A percentile compares a stretch with the other conserved stretches of the same genome.
Evolutionary conservation across 2,113 vertebrate genomes (phyloP).

Genomic region (Felis chaus): DNA sequence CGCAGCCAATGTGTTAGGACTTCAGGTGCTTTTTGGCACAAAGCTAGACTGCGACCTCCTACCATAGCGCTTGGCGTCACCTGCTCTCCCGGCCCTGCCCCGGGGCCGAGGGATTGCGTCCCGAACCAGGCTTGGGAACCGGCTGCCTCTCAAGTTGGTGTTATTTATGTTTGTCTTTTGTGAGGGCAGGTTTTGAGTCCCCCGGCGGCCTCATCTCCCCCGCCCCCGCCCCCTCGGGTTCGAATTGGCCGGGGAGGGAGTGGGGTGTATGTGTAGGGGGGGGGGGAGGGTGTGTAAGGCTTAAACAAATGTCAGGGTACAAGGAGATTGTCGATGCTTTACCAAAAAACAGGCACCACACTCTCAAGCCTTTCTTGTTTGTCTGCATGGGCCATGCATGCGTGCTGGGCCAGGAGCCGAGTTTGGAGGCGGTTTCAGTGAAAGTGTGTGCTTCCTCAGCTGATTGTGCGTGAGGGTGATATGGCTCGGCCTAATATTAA

Average conservation of each 20-base stretch:
- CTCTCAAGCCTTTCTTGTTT: constrained; percentile 65
- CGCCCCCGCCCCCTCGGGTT: constrained; percentile 63
- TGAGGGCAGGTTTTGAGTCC: constrained; percentile 76
- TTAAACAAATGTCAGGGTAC: constrained; percentile 30
- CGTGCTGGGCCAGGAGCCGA: constrained; percentile 66
- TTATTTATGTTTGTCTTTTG: constrained; percentile 80
- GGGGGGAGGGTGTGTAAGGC: constrained; percentile 42
- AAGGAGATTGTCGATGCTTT: constrained; percentile 35
- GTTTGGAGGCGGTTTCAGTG: constrained; percentile 54
- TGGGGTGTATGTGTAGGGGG: not conserved
- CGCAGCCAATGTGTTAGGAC: constrained; percentile 70
- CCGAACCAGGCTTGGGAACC: constrained; percentile 69
- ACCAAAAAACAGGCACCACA: constrained; percentile 43
- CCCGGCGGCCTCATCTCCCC: constrained; percentile 61
- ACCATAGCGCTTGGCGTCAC: constrained; percentile 70
- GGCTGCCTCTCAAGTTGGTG: constrained; percentile 80
- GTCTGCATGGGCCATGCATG: constrained; percentile 75
- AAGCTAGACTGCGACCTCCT: constrained; percentile 76
- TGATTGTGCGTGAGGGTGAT: constrained; percentile 24
- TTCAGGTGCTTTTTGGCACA: constrained; percentile 73
- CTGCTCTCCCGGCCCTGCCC: constrained; percentile 74
- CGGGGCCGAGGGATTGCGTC: constrained; percentile 64
- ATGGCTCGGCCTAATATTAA: not conserved
- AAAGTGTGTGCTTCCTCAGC: constrained; percentile 57
- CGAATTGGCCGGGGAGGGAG: constrained; percentile 55